Evolutionary conservation across 30 jellyfish, hydroid and myxozoan species (phyloP).

Genomic region (Hydractinia symbiolongicarpus): DNA sequence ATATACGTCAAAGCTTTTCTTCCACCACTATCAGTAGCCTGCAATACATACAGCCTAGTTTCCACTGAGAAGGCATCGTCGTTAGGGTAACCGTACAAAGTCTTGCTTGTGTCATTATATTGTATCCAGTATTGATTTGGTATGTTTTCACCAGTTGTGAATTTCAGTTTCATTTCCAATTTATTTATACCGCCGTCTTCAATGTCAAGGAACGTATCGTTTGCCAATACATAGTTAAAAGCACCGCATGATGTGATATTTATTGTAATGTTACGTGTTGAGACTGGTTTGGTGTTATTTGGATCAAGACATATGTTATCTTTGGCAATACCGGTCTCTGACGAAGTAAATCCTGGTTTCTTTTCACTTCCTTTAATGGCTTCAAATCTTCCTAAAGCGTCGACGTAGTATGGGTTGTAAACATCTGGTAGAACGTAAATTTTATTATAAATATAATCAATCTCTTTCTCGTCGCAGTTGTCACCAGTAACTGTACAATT

Average conservation of each 20-base stretch:
- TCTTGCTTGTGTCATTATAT: constrained; percentile 11
- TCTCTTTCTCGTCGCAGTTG: constrained; percentile 3
- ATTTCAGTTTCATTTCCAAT: neutral
- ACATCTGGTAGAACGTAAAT: neutral
- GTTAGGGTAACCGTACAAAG: constrained; percentile 25
- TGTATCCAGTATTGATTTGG: constrained; percentile 32
- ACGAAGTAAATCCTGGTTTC: neutral
- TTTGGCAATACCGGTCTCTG: neutral
- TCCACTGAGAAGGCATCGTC: neutral
- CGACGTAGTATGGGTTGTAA: neutral
- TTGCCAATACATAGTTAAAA: neutral
- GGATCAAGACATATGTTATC: neutral
- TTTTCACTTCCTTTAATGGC: neutral
- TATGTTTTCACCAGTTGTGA: neutral
- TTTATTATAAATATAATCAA: neutral
- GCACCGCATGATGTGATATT: neutral
- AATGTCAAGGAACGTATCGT: constrained; percentile 8
- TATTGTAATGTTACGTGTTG: neutral
- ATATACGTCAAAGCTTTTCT: neutral
- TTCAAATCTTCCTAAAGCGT: neutral
- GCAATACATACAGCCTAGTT: neutral
- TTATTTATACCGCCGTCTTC: constrained; percentile 17
- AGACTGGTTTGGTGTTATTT: neutral
- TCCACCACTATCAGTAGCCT: constrained; percentile 14
- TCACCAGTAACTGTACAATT: constrained; percentile 2